Evolutionary conservation across 2,797 vertebrate genomes (phyloP), one percentile per base, ranked within the genome.

Genomic region (Cichlasoma orientale): DNA sequence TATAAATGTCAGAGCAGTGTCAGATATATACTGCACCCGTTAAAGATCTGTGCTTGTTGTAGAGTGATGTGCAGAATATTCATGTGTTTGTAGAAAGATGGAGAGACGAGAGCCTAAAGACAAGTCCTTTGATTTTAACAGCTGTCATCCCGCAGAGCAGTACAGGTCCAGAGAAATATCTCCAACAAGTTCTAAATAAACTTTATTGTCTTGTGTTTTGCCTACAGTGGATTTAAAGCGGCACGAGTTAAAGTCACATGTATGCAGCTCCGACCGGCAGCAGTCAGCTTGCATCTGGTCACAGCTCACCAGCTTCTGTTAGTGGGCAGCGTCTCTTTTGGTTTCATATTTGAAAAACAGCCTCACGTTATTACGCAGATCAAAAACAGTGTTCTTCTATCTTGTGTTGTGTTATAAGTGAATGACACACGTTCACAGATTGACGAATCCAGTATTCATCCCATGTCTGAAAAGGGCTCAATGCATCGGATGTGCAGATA

Each of bases 31-130:
- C 4, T 21, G n/a, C 50, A 29, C 41, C 50, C 78, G 4, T 83
- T 59, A 73, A 23, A 82, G 59, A 75, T 23, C 77, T 91, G 90
- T 91, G 88, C 86, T 89, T 86, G 53, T 68, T 84, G 47, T 61
- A 31, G 71, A 69, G 74, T 68, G 27, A 56, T 6, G 23, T 68
- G 41, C 61, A 21, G 19, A 56, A 50, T 69, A 47, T 76, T 23
- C 3, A 29, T 25, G 69, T 77, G 72, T 47, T n/a, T 11, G 12
- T 77, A 77, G 27, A 56, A 59, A 81, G 29, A 33, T 5, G 25
- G 47, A 29, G 4, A 50, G 71, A 84, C 23, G 66, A 25, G 50
- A 47, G 56, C 74, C 5, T 75, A 27, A 56, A 54, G n/a, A n/a
- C n/a, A n/a, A n/a, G n/a, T n/a, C n/a, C n/a, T n/a, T n/a, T n/a